A percentile compares a stretch with the other conserved stretches of the same genome.
phyloP scores from a whole-genome alignment of 37 sponge, comb jelly and placozoan genomes.

The Cliona cf. orientalis region DNA sequence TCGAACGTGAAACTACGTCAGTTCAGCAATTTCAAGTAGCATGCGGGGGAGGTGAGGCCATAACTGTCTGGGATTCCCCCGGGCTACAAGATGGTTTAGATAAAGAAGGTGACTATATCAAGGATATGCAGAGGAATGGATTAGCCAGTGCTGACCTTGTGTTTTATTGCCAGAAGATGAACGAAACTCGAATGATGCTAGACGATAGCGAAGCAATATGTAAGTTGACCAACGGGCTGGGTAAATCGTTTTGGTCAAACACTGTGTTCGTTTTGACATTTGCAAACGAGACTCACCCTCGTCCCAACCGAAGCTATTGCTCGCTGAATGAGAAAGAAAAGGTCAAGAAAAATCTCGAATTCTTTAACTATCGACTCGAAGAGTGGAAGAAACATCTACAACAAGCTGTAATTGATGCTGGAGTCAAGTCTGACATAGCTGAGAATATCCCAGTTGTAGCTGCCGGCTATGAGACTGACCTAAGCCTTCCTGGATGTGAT shows the following conservation, averaged over 20 bases:
- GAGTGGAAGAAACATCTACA: neutral
- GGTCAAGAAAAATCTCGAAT: neutral
- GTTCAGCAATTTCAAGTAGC: neutral
- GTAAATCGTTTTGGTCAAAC: neutral
- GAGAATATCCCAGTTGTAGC: neutral
- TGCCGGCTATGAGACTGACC: neutral
- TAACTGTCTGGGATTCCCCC: conserved; percentile 18
- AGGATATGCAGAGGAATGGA: neutral
- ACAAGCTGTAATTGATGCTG: neutral
- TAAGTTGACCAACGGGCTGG: neutral
- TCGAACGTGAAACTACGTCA: neutral
- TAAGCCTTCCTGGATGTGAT: neutral
- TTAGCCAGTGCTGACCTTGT: neutral
- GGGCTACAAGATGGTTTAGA: conserved; percentile 4
- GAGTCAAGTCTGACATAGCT: neutral
- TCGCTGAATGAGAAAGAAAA: neutral
- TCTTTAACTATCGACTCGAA: neutral
- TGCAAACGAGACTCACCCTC: too few species aligned
- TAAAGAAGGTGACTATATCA: neutral
- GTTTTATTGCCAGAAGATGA: neutral
- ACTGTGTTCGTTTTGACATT: too few species aligned
- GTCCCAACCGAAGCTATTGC: too few species aligned
- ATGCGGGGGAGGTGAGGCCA: neutral
- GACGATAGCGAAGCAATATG: neutral
- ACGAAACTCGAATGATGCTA: neutral